Evolutionary conservation across 1,140 invertebrate species (phyloP), one percentile per base, ranked within the genome.

Genomic region (Caenorhabditis tropicalis): DNA sequence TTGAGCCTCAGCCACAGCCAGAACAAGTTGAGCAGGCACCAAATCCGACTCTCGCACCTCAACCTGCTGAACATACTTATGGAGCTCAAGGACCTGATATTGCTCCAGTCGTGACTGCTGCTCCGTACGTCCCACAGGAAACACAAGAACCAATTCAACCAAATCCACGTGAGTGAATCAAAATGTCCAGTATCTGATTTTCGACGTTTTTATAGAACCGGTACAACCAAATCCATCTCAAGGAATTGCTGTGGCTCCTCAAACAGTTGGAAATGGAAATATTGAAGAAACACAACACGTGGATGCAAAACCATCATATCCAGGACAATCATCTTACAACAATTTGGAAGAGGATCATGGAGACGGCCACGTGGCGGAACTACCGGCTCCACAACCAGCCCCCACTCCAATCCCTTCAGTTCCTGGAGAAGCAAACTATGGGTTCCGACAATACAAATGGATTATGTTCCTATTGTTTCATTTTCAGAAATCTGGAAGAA

Each of bases 311-410:
- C 65, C 36, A 24, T 43, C 65, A 7, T 74, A 24, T 27, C 65
- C 65, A 0, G 65, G 65, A 3, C 65, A 74, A 24, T 39, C 65
- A 10, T 74, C 65, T 21, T 74, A 74, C 24, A 74, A 43, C 36
- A 74, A 74, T 15, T 74, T 74, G 36, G 65, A 74, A 74, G 65
- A 74, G 33, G 65, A 74, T 74, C 65, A 74, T 24, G 36, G n/a
- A 24, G 36, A 43, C 15, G 65, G 33, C 9, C 10, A 24, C 36
- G 36, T 74, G 7, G 65, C 65, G 24, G 65, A 74, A n/a, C 65
- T 74, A 19, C 33, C 65, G 6, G 65, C 36, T 43, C 65, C 36
- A 21, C 36, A 74, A 24, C 36, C 65, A 43, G 33, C 36, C 1
- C 36, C 65, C 21, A 43, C 65, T 12, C 36, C 65, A 74, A 36